Conservation (phyloP, 2,888 invertebrate species). For the Troides aeacus region DNA sequence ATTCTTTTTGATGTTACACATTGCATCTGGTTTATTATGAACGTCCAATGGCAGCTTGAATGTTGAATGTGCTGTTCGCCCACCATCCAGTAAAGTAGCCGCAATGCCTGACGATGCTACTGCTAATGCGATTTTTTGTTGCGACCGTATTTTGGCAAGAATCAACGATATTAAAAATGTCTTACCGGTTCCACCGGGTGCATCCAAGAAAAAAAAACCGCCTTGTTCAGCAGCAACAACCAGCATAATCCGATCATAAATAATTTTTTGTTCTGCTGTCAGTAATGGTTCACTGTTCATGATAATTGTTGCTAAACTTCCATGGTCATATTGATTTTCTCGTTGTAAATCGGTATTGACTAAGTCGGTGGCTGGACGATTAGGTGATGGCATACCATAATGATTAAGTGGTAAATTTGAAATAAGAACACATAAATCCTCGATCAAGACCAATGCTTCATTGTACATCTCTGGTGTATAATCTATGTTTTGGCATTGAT, state of each 20-base stretch:
- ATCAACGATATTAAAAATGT: too few species aligned
- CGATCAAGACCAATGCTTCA: constrained; percentile 41
- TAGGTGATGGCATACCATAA: constrained; percentile 35
- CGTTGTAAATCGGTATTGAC: constrained; percentile 30
- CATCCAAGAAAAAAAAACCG: constrained; percentile 1
- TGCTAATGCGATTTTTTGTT: neutral
- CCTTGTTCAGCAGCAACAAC: constrained; percentile 4
- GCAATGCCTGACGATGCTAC: too few species aligned
- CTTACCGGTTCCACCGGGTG: neutral
- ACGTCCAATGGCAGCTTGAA: too few species aligned
- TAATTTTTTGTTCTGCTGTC: constrained; percentile 2
- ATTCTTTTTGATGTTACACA: neutral
- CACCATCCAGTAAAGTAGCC: too few species aligned
- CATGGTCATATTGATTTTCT: constrained; percentile 37
- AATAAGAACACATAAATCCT: constrained; percentile 41
- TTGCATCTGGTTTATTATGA: too few species aligned
- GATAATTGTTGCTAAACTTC: constrained; percentile 31
- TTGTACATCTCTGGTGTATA: constrained; percentile 39
- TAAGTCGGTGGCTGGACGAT: constrained; percentile 33
- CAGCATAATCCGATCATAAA: neutral
- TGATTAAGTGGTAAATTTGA: constrained; percentile 30
- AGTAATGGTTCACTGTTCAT: constrained; percentile 27
- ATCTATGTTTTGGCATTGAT: constrained; percentile 24
- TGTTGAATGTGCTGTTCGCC: too few species aligned
- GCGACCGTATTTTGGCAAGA: neutral